These are phyloP conservation scores for Poecilia picta DNA, from an alignment of 2,797 vertebrate species.

Conservation along the genomic window DNA sequence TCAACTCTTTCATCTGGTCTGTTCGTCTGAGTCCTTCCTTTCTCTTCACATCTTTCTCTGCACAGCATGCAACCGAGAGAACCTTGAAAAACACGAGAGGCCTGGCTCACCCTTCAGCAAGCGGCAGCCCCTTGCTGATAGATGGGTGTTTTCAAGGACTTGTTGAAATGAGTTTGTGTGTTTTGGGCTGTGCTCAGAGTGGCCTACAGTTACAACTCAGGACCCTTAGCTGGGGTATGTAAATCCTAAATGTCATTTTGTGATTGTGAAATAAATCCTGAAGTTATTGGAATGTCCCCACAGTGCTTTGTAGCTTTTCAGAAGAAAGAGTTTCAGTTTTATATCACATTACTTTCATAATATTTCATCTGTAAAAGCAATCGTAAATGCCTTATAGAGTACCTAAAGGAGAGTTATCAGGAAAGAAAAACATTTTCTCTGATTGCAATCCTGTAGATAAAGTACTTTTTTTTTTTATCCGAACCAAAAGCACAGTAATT, in stretches of 20 bases:
- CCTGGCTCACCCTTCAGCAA: constrained; percentile 33
- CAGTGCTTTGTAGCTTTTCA: neutral
- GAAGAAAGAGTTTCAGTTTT: neutral
- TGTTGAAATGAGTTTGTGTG: constrained; percentile 23
- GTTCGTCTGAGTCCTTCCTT: constrained; percentile 43
- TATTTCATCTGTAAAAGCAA: neutral
- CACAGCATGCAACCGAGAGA: constrained; percentile 30
- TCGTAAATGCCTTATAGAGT: neutral
- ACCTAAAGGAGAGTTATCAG: neutral
- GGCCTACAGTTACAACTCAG: constrained; percentile 3
- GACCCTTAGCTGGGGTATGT: neutral
- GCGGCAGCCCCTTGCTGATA: constrained; percentile 17
- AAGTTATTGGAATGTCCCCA: neutral
- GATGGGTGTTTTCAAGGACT: constrained; percentile 29
- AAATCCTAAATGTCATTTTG: constrained; percentile 8
- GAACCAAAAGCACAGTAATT: neutral
- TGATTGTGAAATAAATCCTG: neutral
- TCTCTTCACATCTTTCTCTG: constrained; percentile 50
- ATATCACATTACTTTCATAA: neutral
- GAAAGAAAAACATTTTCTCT: constrained; percentile 8
- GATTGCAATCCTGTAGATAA: constrained; percentile 8
- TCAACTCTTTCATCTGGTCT: constrained; percentile 57
- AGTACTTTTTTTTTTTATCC: neutral
- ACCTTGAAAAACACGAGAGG: constrained; percentile 35
- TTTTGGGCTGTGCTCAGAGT: constrained; percentile 2